Conservation (phyloP, 2,888 invertebrate species). For the Drosophila longiperda region DNA sequence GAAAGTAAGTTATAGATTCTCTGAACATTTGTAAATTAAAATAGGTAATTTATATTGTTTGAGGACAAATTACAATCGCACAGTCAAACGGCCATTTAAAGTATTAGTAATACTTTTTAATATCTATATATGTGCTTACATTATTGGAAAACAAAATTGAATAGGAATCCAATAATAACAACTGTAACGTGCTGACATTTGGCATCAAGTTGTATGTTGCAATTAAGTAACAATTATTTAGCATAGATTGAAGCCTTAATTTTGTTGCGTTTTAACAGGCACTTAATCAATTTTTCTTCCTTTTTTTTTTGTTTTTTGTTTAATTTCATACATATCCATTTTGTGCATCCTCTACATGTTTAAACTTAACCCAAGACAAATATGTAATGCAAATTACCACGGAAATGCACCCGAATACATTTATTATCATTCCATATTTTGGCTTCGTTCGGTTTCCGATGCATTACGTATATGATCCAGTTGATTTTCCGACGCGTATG, state of each 20-base stretch:
- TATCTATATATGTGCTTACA: slow-evolving; percentile 35
- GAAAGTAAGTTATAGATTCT: slow-evolving; percentile 1
- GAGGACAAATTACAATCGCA: slow-evolving; percentile 9
- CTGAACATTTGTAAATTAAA: neutral
- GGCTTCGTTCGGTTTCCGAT: slow-evolving; percentile 41
- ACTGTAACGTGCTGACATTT: slow-evolving; percentile 44
- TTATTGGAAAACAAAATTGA: slow-evolving; percentile 41
- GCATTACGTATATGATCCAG: slow-evolving; percentile 36
- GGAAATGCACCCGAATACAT: slow-evolving; percentile 56
- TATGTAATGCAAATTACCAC: slow-evolving; percentile 50
- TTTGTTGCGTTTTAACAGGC: slow-evolving; percentile 75
- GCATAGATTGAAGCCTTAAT: slow-evolving; percentile 48
- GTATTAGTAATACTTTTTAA: slow-evolving; percentile 69
- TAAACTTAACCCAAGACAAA: slow-evolving; percentile 49
- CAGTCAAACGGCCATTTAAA: slow-evolving; percentile 31
- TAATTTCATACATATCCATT: slow-evolving; percentile 64
- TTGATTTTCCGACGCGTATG: slow-evolving; percentile 16
- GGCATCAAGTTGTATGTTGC: slow-evolving; percentile 34
- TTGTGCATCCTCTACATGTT: slow-evolving; percentile 61
- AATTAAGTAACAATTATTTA: slow-evolving; percentile 31
- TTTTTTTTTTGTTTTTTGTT: slow-evolving; percentile 6
- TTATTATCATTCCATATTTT: slow-evolving; percentile 36
- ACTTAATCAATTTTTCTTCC: slow-evolving; percentile 55
- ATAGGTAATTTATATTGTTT: slow-evolving; percentile 11
- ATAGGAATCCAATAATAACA: slow-evolving; percentile 38